A percentile compares a stretch with the other conserved stretches of the same genome.
These are phyloP conservation scores for Trichonephila clavipes DNA, from an alignment of 1,140 invertebrate species.

Conservation along the genomic window DNA sequence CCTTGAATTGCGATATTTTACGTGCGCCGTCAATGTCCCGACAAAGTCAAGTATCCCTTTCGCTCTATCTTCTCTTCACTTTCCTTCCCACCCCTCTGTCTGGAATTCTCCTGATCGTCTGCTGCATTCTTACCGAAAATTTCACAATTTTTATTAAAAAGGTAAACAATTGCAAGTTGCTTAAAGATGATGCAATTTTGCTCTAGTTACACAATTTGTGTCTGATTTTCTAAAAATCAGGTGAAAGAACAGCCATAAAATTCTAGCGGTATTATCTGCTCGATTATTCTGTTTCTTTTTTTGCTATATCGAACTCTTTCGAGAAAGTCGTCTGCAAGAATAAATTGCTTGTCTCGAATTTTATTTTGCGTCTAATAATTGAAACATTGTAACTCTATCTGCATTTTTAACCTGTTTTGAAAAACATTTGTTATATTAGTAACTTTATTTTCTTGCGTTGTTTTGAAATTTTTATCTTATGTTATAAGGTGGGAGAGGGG, in stretches of 20 bases:
- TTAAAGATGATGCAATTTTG: not conserved
- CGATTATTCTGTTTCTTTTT: not conserved
- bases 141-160: constrained; percentile 16
- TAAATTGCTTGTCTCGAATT: not conserved
- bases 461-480: too few species aligned
- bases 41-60: constrained; percentile 51
- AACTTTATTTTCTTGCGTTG: too few species aligned
- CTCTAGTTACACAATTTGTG: constrained; percentile 1
- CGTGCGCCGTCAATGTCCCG: constrained; percentile 38
- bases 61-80: not conserved
- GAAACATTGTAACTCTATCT: too few species aligned
- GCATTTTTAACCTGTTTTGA: too few species aligned
- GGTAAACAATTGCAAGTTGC: constrained; percentile 22
- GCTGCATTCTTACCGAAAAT: constrained; percentile 23
- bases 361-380: not conserved
- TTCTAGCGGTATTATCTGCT: not conserved
- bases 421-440: too few species aligned
- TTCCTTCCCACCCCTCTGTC: not conserved
- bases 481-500: too few species aligned
- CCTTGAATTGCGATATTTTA: constrained; percentile 45
- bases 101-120: constrained; percentile 46
- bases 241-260: not conserved
- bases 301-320: not conserved
- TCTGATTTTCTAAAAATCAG: constrained; percentile 2
- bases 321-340: constrained; percentile 13